Evolutionary conservation across 1,140 invertebrate species (phyloP).

Genomic region (Artemia franciscana): DNA sequence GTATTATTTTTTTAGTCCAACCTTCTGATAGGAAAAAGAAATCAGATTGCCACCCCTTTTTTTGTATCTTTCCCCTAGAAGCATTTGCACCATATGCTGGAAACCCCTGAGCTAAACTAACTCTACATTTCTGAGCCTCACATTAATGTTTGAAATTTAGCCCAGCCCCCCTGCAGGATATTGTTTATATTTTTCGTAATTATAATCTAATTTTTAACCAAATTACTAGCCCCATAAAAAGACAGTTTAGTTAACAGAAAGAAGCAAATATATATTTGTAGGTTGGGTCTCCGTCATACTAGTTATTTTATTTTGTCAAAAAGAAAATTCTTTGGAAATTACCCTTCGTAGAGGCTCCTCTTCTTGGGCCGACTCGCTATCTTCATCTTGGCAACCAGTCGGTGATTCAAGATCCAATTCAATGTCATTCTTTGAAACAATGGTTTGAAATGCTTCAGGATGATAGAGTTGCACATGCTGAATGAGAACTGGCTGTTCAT

Average conservation of each 20-base stretch:
- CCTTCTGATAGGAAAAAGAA: too few relatives aligned
- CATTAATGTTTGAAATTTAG: neutral
- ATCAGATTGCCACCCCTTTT: too few relatives aligned
- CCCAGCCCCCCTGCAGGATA: neutral
- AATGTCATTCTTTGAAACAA: neutral
- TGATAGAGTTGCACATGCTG: conserved; percentile 9
- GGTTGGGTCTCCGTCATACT: neutral
- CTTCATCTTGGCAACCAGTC: neutral
- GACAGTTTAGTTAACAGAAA: too few relatives aligned
- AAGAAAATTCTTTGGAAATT: neutral
- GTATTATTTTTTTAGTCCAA: too few relatives aligned
- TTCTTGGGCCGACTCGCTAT: neutral
- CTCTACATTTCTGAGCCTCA: too few relatives aligned
- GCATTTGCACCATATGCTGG: too few relatives aligned
- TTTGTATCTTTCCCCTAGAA: too few relatives aligned
- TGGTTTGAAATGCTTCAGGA: neutral
- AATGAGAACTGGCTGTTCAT: conserved; percentile 37
- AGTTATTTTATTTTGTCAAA: neutral
- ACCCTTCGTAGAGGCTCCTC: neutral
- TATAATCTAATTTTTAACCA: neutral
- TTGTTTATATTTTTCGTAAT: neutral
- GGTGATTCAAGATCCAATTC: neutral
- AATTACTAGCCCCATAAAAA: too few relatives aligned
- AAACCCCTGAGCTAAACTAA: too few relatives aligned
- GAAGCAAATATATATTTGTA: neutral